Evolutionary conservation across 2,113 vertebrate genomes (phyloP).

Genomic region (Capra hircus): DNA sequence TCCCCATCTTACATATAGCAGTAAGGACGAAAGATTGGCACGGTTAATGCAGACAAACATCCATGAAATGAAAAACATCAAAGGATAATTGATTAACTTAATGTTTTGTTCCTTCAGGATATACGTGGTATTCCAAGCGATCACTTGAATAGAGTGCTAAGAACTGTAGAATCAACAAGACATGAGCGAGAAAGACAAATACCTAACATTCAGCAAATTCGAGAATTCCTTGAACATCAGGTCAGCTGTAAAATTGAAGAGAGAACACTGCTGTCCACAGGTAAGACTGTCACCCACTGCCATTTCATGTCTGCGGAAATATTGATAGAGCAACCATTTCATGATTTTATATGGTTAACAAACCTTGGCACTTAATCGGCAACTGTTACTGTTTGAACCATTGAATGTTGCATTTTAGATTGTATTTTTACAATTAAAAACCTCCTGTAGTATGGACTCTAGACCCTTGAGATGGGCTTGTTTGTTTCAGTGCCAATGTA

Average conservation of each 20-base stretch:
- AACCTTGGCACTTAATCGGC: not conserved
- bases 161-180: slow-evolving; percentile 70
- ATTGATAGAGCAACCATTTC: not conserved
- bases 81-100: not conserved
- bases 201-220: slow-evolving; percentile 76
- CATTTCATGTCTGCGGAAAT: slow-evolving; percentile 39
- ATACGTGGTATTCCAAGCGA: slow-evolving; percentile 79
- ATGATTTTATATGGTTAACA: not conserved
- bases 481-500: not conserved
- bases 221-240: slow-evolving; percentile 77
- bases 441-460: not conserved
- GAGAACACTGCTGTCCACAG: slow-evolving; percentile 54
- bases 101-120: slow-evolving; percentile 68
- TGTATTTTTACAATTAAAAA: not conserved
- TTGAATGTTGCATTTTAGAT: not conserved
- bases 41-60: not conserved
- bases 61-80: not conserved
- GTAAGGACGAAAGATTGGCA: not conserved
- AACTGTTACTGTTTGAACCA: not conserved
- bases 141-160: slow-evolving; percentile 73
- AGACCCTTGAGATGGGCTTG: not conserved
- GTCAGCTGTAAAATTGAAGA: slow-evolving; percentile 75
- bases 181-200: slow-evolving; percentile 70
- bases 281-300: slow-evolving; percentile 17
- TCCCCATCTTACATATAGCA: not conserved